Base-by-base conservation (phyloP, 2,888 invertebrate species). In the Thera obeliscata region DNA sequence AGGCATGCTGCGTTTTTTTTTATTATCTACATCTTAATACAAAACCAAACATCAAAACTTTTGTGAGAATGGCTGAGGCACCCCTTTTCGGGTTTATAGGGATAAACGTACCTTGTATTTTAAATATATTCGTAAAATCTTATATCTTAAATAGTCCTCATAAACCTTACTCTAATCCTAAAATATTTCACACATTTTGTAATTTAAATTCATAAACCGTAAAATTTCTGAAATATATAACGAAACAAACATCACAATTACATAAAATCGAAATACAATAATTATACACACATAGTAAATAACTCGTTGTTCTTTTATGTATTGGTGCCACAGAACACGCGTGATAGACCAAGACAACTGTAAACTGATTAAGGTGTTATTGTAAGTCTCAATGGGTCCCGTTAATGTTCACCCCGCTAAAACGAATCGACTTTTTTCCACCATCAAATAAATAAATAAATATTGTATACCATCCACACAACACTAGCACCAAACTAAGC, bases 171-270 rank as follows among this genome's bases (percentile, higher is more conserved):
- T 52, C 43, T 57, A 61, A 12, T 35, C 54, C 52, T 52, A 54
- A 66, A 54, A 57, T 55, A 58, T 35, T 59, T 41, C 22, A 61
- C 41, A 12, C 61, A 11, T 55, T 43, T 43, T 61, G 36, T 61
- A 61, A 66, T 52, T 54, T 62, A 56, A 56, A 56, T 52, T 50
- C 41, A 52, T 50, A 66, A 49, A 48, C 58, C 57, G 36, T 62
- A 41, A 54, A 57, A 66, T 46, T 48, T 58, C 43, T 57, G 43
- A 66, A 61, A 61, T 46, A 66, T 66, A 60, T 52, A 61, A 55
- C 54, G 59, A 69, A 65, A 71, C 49, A 72, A 61, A 50, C 70
- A 70, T 66, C 71, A 72, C 69, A 64, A 41, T 61, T 38, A 57
- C 49, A 3, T 54, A 46, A 8, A 61, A 55, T 43, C 12, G 52